Evolutionary conservation across 2,888 invertebrate genomes (phyloP).

Genomic region (Pristionchus exspectatus): DNA sequence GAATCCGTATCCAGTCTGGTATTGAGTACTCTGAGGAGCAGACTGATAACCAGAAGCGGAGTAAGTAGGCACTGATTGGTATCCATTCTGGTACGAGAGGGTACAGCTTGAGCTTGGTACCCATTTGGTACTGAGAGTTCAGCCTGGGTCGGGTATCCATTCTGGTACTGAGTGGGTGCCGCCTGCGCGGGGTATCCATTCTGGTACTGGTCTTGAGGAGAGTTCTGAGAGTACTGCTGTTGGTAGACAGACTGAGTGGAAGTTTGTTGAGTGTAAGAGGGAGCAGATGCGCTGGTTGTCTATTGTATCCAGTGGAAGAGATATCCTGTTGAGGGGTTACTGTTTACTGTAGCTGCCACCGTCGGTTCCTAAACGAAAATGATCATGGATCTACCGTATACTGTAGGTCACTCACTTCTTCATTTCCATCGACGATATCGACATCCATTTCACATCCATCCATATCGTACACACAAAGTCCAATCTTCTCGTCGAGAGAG

Average conservation of each 20-base stretch:
- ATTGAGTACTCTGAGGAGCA: background rate
- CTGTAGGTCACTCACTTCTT: slow-evolving; percentile 16
- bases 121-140: background rate
- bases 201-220: background rate
- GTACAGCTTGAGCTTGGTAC: too few species aligned
- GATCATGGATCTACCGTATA: background rate
- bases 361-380: background rate
- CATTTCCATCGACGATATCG: slow-evolving; percentile 23
- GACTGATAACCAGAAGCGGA: background rate
- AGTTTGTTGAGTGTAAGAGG: background rate
- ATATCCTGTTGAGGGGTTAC: background rate
- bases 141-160: background rate
- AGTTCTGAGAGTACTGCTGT: background rate
- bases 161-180: background rate
- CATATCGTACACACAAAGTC: slow-evolving; percentile 65
- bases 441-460: slow-evolving; percentile 60
- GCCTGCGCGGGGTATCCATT: background rate
- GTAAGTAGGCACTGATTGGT: background rate
- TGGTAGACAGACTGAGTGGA: slow-evolving; percentile 9
- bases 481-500: slow-evolving; percentile 62
- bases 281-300: background rate
- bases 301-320: background rate
- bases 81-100: too few species aligned
- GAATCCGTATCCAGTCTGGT: slow-evolving; percentile 10
- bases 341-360: background rate